Evolutionary conservation across 2,888 invertebrate species (phyloP).

Genomic region (Hypselothyrea guttata): DNA sequence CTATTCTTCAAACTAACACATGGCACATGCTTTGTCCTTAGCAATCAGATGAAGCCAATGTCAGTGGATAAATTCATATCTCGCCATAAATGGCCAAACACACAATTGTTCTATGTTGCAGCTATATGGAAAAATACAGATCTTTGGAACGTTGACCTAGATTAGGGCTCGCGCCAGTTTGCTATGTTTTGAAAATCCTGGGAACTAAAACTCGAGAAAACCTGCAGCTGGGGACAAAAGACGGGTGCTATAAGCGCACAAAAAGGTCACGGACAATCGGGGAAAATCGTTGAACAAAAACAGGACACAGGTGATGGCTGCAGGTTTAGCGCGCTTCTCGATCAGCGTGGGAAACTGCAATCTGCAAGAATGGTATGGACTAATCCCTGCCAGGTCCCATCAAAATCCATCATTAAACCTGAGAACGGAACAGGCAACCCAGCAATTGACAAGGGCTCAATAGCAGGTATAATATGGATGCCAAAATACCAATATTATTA

Average conservation of each 20-base stretch:
- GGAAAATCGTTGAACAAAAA: constrained; percentile 13
- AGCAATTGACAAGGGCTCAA: background rate
- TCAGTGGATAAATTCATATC: too few relatives aligned
- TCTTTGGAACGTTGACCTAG: background rate
- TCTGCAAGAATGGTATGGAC: background rate
- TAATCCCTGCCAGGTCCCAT: background rate
- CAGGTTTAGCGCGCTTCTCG: constrained; percentile 54
- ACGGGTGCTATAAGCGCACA: constrained; percentile 39
- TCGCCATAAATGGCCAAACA: too few relatives aligned
- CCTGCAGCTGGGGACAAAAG: constrained; percentile 2
- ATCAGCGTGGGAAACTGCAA: constrained; percentile 46
- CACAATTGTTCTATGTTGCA: too few relatives aligned
- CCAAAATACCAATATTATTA: too few relatives aligned
- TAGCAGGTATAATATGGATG: too few relatives aligned
- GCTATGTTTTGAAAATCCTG: constrained; percentile 24
- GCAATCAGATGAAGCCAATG: too few relatives aligned
- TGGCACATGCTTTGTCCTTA: too few relatives aligned
- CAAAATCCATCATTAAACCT: constrained; percentile 44
- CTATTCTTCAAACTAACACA: too few relatives aligned
- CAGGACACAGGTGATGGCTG: constrained; percentile 51
- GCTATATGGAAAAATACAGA: constrained; percentile 1
- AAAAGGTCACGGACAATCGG: constrained; percentile 37
- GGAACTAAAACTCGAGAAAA: constrained; percentile 18
- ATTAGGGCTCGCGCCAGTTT: constrained; percentile 47
- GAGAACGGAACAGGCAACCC: constrained; percentile 29